Base-by-base conservation (phyloP, 2,888 invertebrate genomes). In the Morpho achilles region DNA sequence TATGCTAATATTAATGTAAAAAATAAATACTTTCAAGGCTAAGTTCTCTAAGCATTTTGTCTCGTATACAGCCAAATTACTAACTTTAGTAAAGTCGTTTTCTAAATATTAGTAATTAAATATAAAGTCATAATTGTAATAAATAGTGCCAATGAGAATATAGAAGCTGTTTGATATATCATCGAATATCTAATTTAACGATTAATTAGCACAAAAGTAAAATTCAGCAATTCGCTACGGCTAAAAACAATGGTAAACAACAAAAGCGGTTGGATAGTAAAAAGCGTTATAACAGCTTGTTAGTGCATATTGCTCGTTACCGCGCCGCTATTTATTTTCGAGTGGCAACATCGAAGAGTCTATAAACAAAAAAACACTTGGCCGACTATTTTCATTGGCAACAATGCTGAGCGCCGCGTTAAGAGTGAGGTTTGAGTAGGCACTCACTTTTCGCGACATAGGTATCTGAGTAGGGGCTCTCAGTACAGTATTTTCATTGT, bases 401-500 rank as follows among this genome's bases (percentile, higher is more conserved):
- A 89, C 89, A 90, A 88, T 88, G 82, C 80, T 75, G 75, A 73
- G 75, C 73, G 78, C 79, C 64, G 70, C 75, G 89, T 87, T 91
- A 89, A 84, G 84, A 84, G 85, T 76, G 79, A 77, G 76, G 74
- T 70, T 75, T 74, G 76, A 87, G 87, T 77, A 80, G 71, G 81
- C 83, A 81, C 88, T 87, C 80, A 88, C 84, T 89, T 87, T 88
- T 87, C 86, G 89, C 87, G 88, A 89, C 86, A 84, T 82, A 84
- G 85, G 85, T 83, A 84, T 84, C 84, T 70, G 76, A 84, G 80
- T 81, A 82, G 83, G 84, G 85, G 80, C 73, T 71, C 80, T 81
- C 76, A 66, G 82, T 79, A 75, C 88, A 86, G 89, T 91, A 91
- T 92, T 91, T 92, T 91, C 92, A 91, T 91, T 92, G 92, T 92